Evolutionary conservation across 2,797 vertebrate genomes (phyloP).

Genomic region (Neosalanx taihuensis): DNA sequence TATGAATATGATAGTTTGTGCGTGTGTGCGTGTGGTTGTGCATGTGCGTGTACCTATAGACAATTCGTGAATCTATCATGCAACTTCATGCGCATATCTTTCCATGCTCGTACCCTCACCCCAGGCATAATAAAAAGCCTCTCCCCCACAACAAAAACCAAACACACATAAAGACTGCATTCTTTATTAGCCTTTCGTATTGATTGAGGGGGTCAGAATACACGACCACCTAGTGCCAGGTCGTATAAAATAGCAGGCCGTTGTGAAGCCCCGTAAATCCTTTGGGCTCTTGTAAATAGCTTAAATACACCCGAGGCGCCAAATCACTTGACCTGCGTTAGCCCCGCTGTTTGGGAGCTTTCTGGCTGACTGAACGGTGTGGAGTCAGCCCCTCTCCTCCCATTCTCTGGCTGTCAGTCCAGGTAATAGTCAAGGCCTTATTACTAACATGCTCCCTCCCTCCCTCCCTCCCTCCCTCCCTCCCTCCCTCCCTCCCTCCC

Average conservation of each 20-base stretch:
- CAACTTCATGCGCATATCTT: neutral
- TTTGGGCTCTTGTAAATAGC: constrained; percentile 78
- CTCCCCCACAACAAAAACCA: constrained; percentile 55
- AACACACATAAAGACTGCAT: constrained; percentile 56
- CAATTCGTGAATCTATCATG: neutral
- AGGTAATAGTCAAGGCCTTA: constrained; percentile 82
- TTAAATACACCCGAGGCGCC: constrained; percentile 87
- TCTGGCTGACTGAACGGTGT: constrained; percentile 78
- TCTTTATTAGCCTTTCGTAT: constrained; percentile 70
- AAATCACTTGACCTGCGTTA: constrained; percentile 87
- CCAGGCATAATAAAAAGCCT: constrained; percentile 59
- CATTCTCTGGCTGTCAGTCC: constrained; percentile 81
- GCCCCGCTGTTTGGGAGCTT: constrained; percentile 74
- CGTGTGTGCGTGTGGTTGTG: neutral
- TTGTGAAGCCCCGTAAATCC: constrained; percentile 72
- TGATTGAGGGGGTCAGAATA: constrained; percentile 72
- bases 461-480: constrained; percentile 39
- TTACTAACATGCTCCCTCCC: constrained; percentile 63
- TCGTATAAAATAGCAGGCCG: constrained; percentile 67
- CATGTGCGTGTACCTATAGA: neutral
- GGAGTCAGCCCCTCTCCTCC: constrained; percentile 76
- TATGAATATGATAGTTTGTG: neutral
- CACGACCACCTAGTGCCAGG: constrained; percentile 64
- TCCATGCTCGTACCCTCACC: constrained; percentile 47
- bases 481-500: neutral